Evolutionary conservation across 1,140 invertebrate genomes (phyloP).

Genomic region (Sitophilus oryzae): DNA sequence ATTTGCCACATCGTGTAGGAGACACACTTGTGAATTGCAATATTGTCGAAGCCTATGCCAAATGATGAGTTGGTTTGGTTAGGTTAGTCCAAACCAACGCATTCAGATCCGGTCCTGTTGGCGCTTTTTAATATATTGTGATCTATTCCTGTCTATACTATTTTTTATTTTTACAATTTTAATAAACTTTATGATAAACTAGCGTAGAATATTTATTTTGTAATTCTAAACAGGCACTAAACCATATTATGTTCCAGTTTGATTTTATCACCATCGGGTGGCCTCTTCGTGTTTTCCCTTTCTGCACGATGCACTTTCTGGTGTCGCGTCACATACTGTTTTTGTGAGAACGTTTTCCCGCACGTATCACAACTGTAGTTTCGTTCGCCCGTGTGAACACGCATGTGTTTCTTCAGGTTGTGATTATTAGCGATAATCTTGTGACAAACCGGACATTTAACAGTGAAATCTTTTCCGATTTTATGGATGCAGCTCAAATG

Average conservation of each 20-base stretch:
- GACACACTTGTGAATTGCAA: too few relatives aligned
- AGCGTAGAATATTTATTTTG: too few relatives aligned
- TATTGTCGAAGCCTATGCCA: too few relatives aligned
- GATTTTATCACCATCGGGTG: not conserved
- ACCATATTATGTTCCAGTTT: not conserved
- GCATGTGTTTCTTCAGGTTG: constrained; percentile 49
- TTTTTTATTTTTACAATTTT: too few relatives aligned
- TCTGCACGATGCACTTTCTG: constrained; percentile 16
- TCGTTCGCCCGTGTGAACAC: constrained; percentile 73
- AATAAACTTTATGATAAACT: too few relatives aligned
- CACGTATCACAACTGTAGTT: constrained; percentile 72
- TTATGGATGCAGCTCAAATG: constrained; percentile 33
- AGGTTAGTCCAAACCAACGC: too few relatives aligned
- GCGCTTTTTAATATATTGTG: too few relatives aligned
- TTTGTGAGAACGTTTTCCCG: constrained; percentile 65
- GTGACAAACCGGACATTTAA: constrained; percentile 32
- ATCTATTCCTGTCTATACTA: too few relatives aligned
- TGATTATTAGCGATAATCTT: constrained; percentile 35
- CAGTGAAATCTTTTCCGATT: constrained; percentile 30
- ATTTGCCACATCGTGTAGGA: too few relatives aligned
- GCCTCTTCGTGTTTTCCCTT: constrained; percentile 1
- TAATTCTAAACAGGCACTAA: too few relatives aligned
- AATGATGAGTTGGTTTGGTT: too few relatives aligned
- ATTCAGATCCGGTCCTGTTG: too few relatives aligned
- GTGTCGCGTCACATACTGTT: constrained; percentile 17